Conservation (phyloP, 2,113 vertebrate genomes). For the Gymnorhina tibicen region DNA sequence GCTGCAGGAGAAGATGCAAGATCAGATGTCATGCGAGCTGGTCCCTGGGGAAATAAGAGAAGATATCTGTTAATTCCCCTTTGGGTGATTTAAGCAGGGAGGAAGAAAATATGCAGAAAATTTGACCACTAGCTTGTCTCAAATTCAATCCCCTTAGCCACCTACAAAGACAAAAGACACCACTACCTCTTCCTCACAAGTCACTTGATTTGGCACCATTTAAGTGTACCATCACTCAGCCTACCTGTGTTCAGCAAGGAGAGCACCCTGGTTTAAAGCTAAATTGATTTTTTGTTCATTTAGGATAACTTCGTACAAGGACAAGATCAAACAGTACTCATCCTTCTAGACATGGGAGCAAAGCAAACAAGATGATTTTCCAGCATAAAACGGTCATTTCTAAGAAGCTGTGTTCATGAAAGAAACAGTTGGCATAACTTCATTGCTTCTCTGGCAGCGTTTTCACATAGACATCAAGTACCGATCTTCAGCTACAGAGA, state of each 20-base stretch:
- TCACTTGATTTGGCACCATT: background rate
- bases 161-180: background rate
- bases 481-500: slow-evolving; percentile 41
- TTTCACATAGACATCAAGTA: slow-evolving; percentile 45
- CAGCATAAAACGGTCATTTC: background rate
- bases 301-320: background rate
- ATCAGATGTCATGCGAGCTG: slow-evolving; percentile 77
- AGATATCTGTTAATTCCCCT: background rate
- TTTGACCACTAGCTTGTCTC: background rate
- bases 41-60: slow-evolving; percentile 72
- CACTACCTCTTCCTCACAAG: background rate
- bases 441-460: slow-evolving; percentile 37
- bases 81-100: background rate
- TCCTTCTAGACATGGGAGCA: background rate
- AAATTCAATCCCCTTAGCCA: background rate
- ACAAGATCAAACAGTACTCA: background rate
- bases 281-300: background rate
- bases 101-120: background rate
- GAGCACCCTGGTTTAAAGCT: background rate
- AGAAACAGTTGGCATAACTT: slow-evolving; percentile 28
- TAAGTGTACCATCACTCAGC: background rate
- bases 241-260: background rate
- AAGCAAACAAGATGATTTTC: slow-evolving; percentile 14
- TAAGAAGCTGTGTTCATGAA: background rate
- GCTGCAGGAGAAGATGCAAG: slow-evolving; percentile 81